Percentiles rank a stretch among this genome's conserved stretches.
phyloP scores from a whole-genome alignment of 1,140 invertebrate genomes.

The Orius insidiosus region DNA sequence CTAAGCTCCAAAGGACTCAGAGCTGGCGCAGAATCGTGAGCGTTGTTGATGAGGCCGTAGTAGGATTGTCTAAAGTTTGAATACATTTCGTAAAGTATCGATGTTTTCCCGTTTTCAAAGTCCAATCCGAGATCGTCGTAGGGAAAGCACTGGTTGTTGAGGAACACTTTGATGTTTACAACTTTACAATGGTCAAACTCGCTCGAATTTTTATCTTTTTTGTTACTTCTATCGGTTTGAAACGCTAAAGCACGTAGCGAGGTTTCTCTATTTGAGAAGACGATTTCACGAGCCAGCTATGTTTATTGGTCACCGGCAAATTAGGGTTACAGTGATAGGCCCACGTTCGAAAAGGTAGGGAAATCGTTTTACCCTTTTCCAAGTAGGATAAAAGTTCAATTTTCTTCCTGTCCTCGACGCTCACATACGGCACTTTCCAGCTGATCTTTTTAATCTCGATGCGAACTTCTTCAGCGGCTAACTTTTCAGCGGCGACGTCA shows the following conservation, averaged over 20 bases:
- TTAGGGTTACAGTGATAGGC: slow-evolving; percentile 25
- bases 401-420: slow-evolving; percentile 17
- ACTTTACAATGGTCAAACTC: slow-evolving; percentile 21
- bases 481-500: too few relatives aligned
- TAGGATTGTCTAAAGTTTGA: too few relatives aligned
- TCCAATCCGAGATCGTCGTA: slow-evolving; percentile 20
- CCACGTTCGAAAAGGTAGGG: slow-evolving; percentile 24
- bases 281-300: slow-evolving; percentile 22
- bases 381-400: slow-evolving; percentile 15
- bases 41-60: too few relatives aligned
- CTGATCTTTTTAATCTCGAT: slow-evolving; percentile 21
- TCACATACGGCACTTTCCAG: slow-evolving; percentile 21
- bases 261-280: slow-evolving; percentile 22
- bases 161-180: slow-evolving; percentile 21
- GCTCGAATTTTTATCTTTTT: slow-evolving; percentile 10
- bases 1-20: too few relatives aligned
- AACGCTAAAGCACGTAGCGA: slow-evolving; percentile 20
- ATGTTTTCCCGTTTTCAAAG: slow-evolving; percentile 19
- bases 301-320: slow-evolving; percentile 21
- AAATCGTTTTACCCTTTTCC: slow-evolving; percentile 19
- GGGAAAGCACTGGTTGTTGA: slow-evolving; percentile 24
- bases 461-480: slow-evolving; percentile 12
- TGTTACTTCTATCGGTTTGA: slow-evolving; percentile 19
- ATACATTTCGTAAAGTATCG: too few relatives aligned
- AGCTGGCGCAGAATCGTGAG: too few relatives aligned